Percentiles rank a stretch among this genome's conserved stretches.
These are phyloP conservation scores for Rachycentron canadum DNA, from an alignment of 2,797 vertebrate species.

Conservation along the genomic window DNA sequence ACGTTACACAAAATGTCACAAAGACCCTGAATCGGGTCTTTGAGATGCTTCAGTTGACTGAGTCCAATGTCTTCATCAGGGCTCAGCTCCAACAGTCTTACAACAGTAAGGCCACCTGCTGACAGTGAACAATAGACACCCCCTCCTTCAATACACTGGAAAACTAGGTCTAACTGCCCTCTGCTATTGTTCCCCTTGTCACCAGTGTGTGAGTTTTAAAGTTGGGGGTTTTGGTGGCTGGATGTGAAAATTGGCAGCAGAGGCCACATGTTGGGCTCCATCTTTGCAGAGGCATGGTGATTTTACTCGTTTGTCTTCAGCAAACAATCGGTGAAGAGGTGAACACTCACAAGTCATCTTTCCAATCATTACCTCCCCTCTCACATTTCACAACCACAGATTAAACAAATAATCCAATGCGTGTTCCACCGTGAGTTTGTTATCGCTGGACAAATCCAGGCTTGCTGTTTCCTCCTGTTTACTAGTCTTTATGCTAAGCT, in stretches of 20 bases:
- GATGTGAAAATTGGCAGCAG: conserved; percentile 17
- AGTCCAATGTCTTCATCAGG: conserved; percentile 41
- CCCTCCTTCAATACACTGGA: conserved; percentile 12
- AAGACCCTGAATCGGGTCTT: neutral
- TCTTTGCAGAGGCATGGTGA: neutral
- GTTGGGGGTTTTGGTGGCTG: conserved; percentile 5
- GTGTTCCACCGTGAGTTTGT: no score
- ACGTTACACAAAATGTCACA: no score
- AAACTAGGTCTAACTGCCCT: conserved; percentile 53
- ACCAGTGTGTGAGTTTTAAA: conserved; percentile 14
- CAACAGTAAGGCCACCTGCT: conserved; percentile 63
- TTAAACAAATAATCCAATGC: no score
- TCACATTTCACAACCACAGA: no score
- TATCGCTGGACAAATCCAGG: no score
- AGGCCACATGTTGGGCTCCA: neutral
- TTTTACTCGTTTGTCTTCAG: no score
- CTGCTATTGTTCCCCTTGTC: conserved; percentile 47
- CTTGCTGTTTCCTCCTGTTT: no score
- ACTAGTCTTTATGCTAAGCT: neutral
- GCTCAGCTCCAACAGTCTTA: conserved; percentile 35
- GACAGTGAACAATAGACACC: conserved; percentile 55
- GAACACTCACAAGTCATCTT: no score
- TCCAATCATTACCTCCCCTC: no score
- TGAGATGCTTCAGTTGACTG: conserved; percentile 31
- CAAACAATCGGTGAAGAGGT: no score